Percentiles rank a stretch among this genome's conserved stretches.
phyloP scores from a whole-genome alignment of 2,888 invertebrate genomes.

The Tubulanus polymorphus region DNA sequence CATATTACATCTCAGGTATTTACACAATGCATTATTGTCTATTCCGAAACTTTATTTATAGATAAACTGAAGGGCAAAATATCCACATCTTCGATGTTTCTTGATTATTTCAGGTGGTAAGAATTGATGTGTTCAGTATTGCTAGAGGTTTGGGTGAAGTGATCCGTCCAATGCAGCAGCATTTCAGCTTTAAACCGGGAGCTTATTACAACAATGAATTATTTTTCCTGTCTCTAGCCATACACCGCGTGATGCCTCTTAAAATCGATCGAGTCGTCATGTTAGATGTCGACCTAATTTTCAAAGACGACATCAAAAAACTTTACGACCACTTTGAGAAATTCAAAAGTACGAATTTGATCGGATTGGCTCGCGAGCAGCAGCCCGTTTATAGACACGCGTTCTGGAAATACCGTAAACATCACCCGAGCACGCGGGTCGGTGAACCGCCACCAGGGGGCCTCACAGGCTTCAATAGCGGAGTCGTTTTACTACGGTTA shows the following conservation, averaged over 20 bases:
- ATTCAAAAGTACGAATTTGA: slow-evolving; percentile 64
- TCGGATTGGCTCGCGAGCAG: slow-evolving; percentile 66
- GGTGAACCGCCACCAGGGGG: slow-evolving; percentile 59
- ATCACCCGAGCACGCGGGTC: slow-evolving; percentile 63
- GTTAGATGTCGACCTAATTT: slow-evolving; percentile 74
- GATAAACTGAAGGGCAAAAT: no score
- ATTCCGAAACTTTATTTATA: no score
- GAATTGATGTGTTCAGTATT: slow-evolving; percentile 64
- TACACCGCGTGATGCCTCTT: slow-evolving; percentile 66
- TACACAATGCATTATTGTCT: no score
- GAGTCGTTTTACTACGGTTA: slow-evolving; percentile 70
- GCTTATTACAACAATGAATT: slow-evolving; percentile 75
- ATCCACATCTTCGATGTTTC: slow-evolving; percentile 12
- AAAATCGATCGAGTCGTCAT: slow-evolving; percentile 64
- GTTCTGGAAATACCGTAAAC: slow-evolving; percentile 64
- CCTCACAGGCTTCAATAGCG: slow-evolving; percentile 74
- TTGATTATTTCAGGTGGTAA: slow-evolving; percentile 54
- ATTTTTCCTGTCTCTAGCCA: slow-evolving; percentile 72
- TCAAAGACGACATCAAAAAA: slow-evolving; percentile 65
- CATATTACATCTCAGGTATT: no score
- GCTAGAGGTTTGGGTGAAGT: slow-evolving; percentile 62
- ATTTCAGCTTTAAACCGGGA: slow-evolving; percentile 67
- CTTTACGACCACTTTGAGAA: slow-evolving; percentile 66
- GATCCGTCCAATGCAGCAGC: slow-evolving; percentile 65
- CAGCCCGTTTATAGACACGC: slow-evolving; percentile 77